Base-by-base conservation (phyloP, 2,888 invertebrate genomes). In the Synergus japonicus region DNA sequence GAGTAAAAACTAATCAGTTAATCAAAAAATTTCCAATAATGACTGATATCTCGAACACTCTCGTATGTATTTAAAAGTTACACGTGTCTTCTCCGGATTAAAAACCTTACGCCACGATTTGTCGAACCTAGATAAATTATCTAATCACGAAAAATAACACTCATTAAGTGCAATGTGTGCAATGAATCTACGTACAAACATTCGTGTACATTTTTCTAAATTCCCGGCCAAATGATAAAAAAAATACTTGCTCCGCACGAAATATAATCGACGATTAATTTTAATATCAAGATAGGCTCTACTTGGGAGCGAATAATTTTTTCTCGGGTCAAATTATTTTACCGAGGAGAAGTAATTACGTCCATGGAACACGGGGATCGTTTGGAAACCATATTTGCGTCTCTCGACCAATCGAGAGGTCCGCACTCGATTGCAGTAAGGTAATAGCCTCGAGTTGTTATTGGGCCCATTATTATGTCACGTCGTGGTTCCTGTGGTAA, bases 381-480 rank as follows among this genome's bases (percentile, higher is more conserved):
- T 73, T 73, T 54, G 73, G 73, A 54, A 73, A 73, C 73, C 73
- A 73, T 73, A 73, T 73, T 58, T 69, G 49, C 54, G 73, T 41
- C 73, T 73, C 41, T 54, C 54, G 41, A 29, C 73, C 73, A 73
- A 73, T 73, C 73, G 54, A 8, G 37, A 54, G 9, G 18, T 29
- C 29, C 29, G 29, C n/a, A 37, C 49, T 54, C 29, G 22, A n/a
- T 12, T 73, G 73, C 37, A 37, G 73, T 37, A 54, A 73, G n/a
- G 54, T 73, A 73, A 73, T 73, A 54, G 73, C 73, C 54, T 73
- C 73, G 54, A 82, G 78, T 84, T 82, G 79, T 83, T 83, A 84
- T 84, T 85, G 81, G 83, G 79, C 80, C 82, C 81, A 86, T 86
- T 84, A 86, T 84, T 84, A 78, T 85, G 86, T 85, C 84, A 83